Base-by-base conservation (phyloP, 1,140 invertebrate species). In the Orchestia grillus region DNA sequence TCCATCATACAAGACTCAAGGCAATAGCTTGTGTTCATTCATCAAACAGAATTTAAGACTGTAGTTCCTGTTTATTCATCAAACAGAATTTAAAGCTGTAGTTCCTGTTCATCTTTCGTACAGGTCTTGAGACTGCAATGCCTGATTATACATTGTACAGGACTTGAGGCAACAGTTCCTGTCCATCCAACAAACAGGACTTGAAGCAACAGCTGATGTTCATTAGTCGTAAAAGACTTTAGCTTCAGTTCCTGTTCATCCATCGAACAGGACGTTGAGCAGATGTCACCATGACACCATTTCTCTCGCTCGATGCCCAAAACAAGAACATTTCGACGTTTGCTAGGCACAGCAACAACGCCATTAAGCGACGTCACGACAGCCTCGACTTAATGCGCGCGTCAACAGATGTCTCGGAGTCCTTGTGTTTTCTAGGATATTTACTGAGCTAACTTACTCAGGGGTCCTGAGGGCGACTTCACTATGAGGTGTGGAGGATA, bases 401-500 rank as follows among this genome's bases (percentile, higher is more conserved):
- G 62, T 77, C 62, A 77, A 77, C 62, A 77, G 62, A 77, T 77
- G 62, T 77, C 62, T 28, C 62, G 11, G 62, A 15, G 62, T 77
- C 62, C 62, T 77, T 77, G 62, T 77, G 62, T 77, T 77, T 77
- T 53, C 47, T 77, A 77, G 62, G 62, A 77, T 77, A 77, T 77
- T 77, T 77, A 77, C 62, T 77, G 62, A 77, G 62, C 62, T 77
- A 77, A 77, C 62, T 77, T 77, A 77, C 62, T 23, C 15, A 77
- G 62, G 19, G 62, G 62, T 77, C 62, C 62, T 77, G 11, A 77
- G 11, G 62, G 62, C 3, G 62, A 28, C 62, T 53, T 53, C 47
- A 53, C 47, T 53, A 53, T 53, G 47, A 53, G 47, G 47, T 53
- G 47, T 53, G 11, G 62, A 77, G 62, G 62, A 77, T 77, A 77